A percentile compares a stretch with the other conserved stretches of the same genome.
These are phyloP conservation scores for Drosophila nikananu DNA, from an alignment of 1,140 invertebrate species.

Conservation along the genomic window DNA sequence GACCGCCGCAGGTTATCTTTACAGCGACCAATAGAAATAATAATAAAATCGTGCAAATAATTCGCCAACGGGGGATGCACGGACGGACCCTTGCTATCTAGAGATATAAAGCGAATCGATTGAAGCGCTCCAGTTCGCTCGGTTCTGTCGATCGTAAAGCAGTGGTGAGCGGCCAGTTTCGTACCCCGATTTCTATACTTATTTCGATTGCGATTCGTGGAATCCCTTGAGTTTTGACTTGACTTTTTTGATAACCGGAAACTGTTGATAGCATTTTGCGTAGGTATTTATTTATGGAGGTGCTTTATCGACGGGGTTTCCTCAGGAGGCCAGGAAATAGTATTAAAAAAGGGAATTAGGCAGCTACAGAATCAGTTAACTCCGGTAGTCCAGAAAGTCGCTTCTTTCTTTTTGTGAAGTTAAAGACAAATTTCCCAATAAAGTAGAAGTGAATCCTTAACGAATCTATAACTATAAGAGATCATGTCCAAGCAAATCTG, in stretches of 20 bases:
- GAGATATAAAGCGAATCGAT: slow-evolving; percentile 37
- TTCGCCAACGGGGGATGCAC: slow-evolving; percentile 21
- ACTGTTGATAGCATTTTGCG: slow-evolving; percentile 4
- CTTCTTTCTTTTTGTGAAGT: too few relatives aligned
- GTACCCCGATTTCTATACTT: background rate
- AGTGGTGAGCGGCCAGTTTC: slow-evolving; percentile 43
- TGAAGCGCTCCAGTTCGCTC: slow-evolving; percentile 48
- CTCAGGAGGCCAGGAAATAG: background rate
- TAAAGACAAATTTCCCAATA: background rate
- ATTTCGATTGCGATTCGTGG: slow-evolving; percentile 12
- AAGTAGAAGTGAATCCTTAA: background rate
- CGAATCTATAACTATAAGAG: background rate
- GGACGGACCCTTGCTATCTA: background rate
- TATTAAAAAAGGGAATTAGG: background rate
- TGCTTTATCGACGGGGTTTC: background rate
- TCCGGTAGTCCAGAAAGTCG: background rate
- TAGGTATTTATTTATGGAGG: background rate
- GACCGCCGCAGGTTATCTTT: slow-evolving; percentile 54
- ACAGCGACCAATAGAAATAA: slow-evolving; percentile 32
- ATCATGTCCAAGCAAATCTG: too few relatives aligned
- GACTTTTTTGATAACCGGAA: slow-evolving; percentile 16
- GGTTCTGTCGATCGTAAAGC: slow-evolving; percentile 54
- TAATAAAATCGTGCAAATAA: slow-evolving; percentile 40
- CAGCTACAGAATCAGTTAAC: slow-evolving; percentile 1
- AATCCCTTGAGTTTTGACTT: slow-evolving; percentile 22